Evolutionary conservation across 2,888 invertebrate species (phyloP), one percentile per base, ranked within the genome.

Genomic region (Periphyllus acericola): DNA sequence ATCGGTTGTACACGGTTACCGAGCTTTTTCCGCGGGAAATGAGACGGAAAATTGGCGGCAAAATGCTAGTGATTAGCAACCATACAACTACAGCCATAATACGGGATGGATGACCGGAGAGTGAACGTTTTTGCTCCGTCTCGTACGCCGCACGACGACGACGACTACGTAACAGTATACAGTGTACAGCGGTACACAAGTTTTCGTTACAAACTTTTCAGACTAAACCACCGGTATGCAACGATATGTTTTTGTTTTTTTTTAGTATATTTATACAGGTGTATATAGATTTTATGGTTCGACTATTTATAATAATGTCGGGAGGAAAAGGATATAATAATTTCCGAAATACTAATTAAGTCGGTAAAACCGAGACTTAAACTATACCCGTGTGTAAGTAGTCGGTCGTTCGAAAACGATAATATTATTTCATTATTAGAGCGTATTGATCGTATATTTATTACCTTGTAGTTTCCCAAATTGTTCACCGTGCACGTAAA

Each of bases 401-500:
- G 25, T 21, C 0, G 21, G 60, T 29, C 68, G 29, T 34, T 34
- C 72, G 34, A 34, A 4, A 17, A 34, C 72, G 71, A 21, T 72
- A 72, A 34, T 8, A 74, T 6, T 19, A 21, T 74, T 71, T 46
- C 40, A n/a, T 71, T 46, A 82, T 71, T 32, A n/a, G n/a, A n/a
- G 32, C 71, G 11, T 46, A 68, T 68, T 34, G 71, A 72, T 72
- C 46, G 29, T 83, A 29, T 68, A 29, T 40, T 74, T n/a, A 89
- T 93, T 93, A 97, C 97, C 94, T 96, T 95, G 92, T 96, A 97
- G 91, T 94, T 93, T 90, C 96, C 96, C 90, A 97, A 94, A 92
- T 97, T 96, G 92, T 97, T 96, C 91, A 97, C 97, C 90, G 96
- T 95, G 91, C 97, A 97, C 83, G 97, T 97, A 92, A 97, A 97